These are phyloP conservation scores for Eristalis intricaria DNA, from an alignment of 2,888 invertebrate species.

Conservation along the genomic window DNA sequence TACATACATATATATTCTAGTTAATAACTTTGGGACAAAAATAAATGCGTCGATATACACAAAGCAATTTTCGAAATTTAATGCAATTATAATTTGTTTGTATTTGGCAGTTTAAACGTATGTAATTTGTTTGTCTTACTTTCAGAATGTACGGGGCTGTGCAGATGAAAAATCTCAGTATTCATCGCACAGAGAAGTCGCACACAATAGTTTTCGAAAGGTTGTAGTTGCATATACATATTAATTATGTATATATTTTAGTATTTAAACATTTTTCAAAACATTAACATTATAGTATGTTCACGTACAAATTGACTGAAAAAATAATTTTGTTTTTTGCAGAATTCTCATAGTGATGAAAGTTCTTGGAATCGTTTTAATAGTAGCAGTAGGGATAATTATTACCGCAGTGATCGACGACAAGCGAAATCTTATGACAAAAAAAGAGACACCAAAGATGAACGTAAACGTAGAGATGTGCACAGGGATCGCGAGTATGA, in stretches of 20 bases:
- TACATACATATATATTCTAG: not conserved
- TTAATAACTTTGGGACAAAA: not conserved
- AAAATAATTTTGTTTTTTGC: not conserved
- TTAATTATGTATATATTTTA: not conserved
- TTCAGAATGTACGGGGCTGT: conserved; percentile 39
- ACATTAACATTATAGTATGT: too few species aligned
- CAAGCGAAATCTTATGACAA: conserved; percentile 66
- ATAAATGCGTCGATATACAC: not conserved
- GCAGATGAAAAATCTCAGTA: conserved; percentile 28
- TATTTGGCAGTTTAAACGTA: not conserved
- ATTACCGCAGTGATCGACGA: conserved; percentile 51
- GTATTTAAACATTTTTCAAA: too few species aligned
- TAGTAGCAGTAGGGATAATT: conserved; percentile 30
- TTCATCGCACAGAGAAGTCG: conserved; percentile 41
- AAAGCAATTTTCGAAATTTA: not conserved
- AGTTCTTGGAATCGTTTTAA: conserved; percentile 19
- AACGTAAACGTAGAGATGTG: conserved; percentile 67
- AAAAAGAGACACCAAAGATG: conserved; percentile 69
- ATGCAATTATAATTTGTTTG: not conserved
- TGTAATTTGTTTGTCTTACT: conserved; percentile 25
- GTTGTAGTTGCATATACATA: conserved; percentile 4
- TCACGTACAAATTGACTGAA: too few species aligned
- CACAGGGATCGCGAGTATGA: conserved; percentile 64
- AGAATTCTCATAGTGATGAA: conserved; percentile 49
- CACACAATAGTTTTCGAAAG: conserved; percentile 31